Conservation (phyloP, 2,113 vertebrate species). For the Calyptomena viridis region DNA sequence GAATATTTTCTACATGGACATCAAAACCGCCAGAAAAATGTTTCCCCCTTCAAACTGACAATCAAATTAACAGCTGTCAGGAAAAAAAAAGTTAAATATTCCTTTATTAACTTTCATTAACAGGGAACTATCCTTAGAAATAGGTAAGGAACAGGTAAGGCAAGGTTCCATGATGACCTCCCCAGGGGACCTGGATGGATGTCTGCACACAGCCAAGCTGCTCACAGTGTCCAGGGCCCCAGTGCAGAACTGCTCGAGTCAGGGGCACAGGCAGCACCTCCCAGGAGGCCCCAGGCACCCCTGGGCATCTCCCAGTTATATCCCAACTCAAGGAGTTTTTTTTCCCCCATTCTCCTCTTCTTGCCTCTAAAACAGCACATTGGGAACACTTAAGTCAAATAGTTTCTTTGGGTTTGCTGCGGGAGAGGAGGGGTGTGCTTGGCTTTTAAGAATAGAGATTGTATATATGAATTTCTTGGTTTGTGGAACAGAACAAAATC, state of each 20-base stretch:
- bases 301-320: not conserved
- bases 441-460: not conserved
- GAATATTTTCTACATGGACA: slow-evolving; percentile 50
- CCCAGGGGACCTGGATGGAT: not conserved
- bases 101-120: not conserved
- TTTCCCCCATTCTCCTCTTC: not conserved
- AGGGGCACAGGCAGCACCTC: not conserved
- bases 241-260: not conserved
- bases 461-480: not conserved
- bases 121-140: not conserved
- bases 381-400: not conserved
- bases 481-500: not conserved
- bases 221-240: not conserved
- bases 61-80: slow-evolving; percentile 47
- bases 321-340: not conserved
- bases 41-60: slow-evolving; percentile 54
- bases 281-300: not conserved
- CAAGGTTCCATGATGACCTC: not conserved
- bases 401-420: not conserved
- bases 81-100: not conserved
- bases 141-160: not conserved
- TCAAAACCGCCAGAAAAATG: slow-evolving; percentile 42
- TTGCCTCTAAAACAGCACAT: not conserved
- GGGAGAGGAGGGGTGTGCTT: not conserved
- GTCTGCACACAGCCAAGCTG: not conserved